phyloP scores from a whole-genome alignment of 1,140 invertebrate genomes.

The Cyphomyrmex costatus region DNA sequence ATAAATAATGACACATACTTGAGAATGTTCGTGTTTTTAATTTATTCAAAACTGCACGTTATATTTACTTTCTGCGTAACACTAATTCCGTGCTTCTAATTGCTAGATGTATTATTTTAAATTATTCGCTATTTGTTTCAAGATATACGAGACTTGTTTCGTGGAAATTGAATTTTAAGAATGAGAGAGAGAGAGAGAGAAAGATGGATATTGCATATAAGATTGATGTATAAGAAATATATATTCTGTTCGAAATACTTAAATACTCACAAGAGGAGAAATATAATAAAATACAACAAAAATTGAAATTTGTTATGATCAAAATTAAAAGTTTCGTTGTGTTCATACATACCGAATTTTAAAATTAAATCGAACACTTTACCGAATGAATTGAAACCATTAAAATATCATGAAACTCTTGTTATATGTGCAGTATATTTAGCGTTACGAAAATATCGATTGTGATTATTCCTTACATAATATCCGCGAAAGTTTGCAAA shows the following conservation, averaged over 20 bases:
- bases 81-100: constrained; percentile 14
- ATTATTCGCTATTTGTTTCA: background rate
- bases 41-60: background rate
- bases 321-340: background rate
- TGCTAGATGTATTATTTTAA: constrained; percentile 5
- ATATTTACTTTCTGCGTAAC: constrained; percentile 27
- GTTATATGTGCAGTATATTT: too few species aligned
- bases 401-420: background rate
- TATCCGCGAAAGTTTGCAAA: background rate
- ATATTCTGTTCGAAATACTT: background rate
- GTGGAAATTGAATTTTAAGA: constrained; percentile 13
- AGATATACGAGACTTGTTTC: background rate
- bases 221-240: background rate
- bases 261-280: background rate
- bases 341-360: background rate
- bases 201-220: constrained; percentile 14
- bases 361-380: background rate
- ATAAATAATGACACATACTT: background rate
- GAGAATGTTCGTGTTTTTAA: background rate
- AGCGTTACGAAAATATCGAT: background rate
- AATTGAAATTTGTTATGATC: background rate
- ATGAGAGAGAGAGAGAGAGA: background rate
- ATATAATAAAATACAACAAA: background rate
- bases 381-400: background rate
- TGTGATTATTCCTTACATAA: background rate